These are phyloP conservation scores for Proctacanthus coquilletti DNA, from an alignment of 1,140 invertebrate species.

Conservation along the genomic window DNA sequence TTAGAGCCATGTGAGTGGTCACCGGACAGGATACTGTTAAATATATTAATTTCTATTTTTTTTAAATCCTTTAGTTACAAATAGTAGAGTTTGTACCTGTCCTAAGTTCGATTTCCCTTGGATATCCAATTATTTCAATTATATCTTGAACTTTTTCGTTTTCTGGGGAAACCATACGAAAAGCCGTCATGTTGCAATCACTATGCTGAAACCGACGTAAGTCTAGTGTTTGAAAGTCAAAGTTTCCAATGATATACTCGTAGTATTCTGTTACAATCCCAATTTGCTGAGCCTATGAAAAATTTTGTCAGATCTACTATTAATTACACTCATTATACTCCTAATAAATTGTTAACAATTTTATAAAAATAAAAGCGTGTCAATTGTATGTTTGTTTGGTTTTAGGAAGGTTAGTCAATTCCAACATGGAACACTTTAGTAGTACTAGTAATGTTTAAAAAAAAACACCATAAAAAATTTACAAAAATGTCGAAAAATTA, in stretches of 20 bases:
- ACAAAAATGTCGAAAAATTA: too few relatives aligned
- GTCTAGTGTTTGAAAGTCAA: slow-evolving; percentile 69
- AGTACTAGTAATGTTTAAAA: too few relatives aligned
- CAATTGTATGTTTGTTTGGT: too few relatives aligned
- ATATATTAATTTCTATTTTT: too few relatives aligned
- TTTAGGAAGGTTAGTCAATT: too few relatives aligned
- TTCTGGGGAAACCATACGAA: slow-evolving; percentile 50
- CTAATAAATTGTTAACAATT: too few relatives aligned
- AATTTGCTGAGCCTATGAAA: slow-evolving; percentile 64
- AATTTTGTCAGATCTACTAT: too few relatives aligned
- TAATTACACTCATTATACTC: too few relatives aligned
- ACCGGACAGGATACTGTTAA: slow-evolving; percentile 30
- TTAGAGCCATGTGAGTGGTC: slow-evolving; percentile 52
- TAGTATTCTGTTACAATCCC: slow-evolving; percentile 63
- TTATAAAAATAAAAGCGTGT: too few relatives aligned
- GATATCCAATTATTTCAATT: slow-evolving; percentile 22
- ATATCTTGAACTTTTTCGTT: slow-evolving; percentile 16
- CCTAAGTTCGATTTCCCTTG: slow-evolving; percentile 32
- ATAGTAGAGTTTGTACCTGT: slow-evolving; percentile 31
- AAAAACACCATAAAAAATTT: too few relatives aligned
- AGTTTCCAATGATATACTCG: slow-evolving; percentile 58
- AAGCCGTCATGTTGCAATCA: slow-evolving; percentile 70
- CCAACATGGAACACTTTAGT: too few relatives aligned
- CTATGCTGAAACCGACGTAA: slow-evolving; percentile 66
- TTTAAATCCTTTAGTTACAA: too few relatives aligned